Base-by-base conservation (phyloP, 35 echinoderm and acorn worm species). In the Acanthaster planci region DNA sequence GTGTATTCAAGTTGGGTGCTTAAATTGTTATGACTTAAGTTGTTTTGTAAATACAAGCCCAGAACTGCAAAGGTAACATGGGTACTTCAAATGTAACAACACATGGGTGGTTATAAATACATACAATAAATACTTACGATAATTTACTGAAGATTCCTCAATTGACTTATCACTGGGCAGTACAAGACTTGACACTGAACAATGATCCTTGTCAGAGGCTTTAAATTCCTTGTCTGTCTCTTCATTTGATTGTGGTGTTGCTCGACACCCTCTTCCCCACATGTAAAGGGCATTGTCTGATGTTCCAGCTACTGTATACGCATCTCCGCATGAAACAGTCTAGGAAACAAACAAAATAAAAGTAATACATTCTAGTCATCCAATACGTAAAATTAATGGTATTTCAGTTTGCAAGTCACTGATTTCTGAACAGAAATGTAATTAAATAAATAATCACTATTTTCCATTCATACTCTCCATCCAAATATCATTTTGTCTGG, bases 291-390 rank as follows among this genome's bases (percentile, higher is more conserved):
- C 54, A 30, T 97, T 93, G 31, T 93, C 89, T 2, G 84, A 86
- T 21, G 92, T 90, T 44, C 95, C 95, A 82, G 84, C 85, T 19
- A 98, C 92, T 22, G 95, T 98, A 40, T 94, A 98, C 31, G 81
- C 52, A 36, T 98, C 92, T 58, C 95, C 92, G 86, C 91, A 98
- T 16, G 95, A 80, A 29, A 94, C 88, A 36, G 88, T 91, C 91
- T 97, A 51, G 40, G 35, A 38, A 52, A 55, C 8, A 57, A 26
- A 77, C 40, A 86, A 16, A 40, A 55, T 9, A 26, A 84, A 58
- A 84, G 27, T 10, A 60, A 36, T n/a, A 15, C 31, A 59, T 21
- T 6, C 12, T 47, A 47, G 4, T 6, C 12, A n/a, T n/a, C n/a
- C n/a, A n/a, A n/a, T n/a, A n/a, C n/a, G n/a, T n/a, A n/a, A n/a